A percentile compares a stretch with the other conserved stretches of the same genome.
phyloP scores from a whole-genome alignment of 2,888 invertebrate species.

The Nymphalis urticae region DNA sequence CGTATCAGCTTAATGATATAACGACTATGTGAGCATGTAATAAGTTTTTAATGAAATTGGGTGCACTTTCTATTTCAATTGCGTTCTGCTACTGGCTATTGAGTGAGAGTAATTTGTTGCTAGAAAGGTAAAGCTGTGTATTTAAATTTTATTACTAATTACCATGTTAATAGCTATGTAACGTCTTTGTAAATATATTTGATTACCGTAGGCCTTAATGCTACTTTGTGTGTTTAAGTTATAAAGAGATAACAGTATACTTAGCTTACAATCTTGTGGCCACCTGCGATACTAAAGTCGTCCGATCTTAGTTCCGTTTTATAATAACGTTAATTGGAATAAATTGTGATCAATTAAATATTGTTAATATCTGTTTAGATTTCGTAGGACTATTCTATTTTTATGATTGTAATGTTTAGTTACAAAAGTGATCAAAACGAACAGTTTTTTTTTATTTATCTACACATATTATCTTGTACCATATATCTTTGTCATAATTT shows the following conservation, averaged over 20 bases:
- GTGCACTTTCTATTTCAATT: constrained; percentile 67
- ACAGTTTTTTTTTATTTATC: no score
- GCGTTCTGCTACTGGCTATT: constrained; percentile 49
- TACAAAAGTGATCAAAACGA: no score
- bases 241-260: constrained; percentile 4
- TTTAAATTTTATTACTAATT: constrained; percentile 28
- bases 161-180: constrained; percentile 21
- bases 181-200: constrained; percentile 22
- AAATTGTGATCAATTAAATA: not conserved
- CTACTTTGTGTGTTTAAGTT: constrained; percentile 21
- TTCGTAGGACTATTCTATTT: not conserved
- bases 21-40: constrained; percentile 47
- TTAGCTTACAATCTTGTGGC: not conserved
- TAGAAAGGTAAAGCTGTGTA: constrained; percentile 38
- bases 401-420: no score
- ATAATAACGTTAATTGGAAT: not conserved
- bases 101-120: constrained; percentile 44
- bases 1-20: constrained; percentile 48
- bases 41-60: constrained; percentile 53
- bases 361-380: not conserved
- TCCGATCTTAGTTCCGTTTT: not conserved
- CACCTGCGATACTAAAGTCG: not conserved
- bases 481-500: no score
- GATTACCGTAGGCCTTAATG: constrained; percentile 15
- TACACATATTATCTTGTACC: no score